Evolutionary conservation across 2,797 vertebrate species (phyloP), one percentile per base, ranked within the genome.

Genomic region (Xyrichtys novacula): DNA sequence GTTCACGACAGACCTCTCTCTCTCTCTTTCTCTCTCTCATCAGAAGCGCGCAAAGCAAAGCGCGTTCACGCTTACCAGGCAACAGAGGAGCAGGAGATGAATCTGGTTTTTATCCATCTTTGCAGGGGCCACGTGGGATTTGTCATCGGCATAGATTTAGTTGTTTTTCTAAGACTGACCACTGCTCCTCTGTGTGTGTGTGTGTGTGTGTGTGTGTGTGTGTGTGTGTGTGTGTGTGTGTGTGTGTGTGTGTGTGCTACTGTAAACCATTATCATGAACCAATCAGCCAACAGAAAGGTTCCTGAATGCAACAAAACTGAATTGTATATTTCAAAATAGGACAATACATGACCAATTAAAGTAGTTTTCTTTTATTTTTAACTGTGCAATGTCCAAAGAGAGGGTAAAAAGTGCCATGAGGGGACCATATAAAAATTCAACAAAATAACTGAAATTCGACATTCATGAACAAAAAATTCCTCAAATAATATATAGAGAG

Each of bases 51-150:
- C 29, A 62, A 71, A 77, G 62, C 19, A 70, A 68, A 48, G 87
- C 85, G 81, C 89, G 91, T 75, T 81, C 90, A 84, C 80, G 88
- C 65, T 88, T 86, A 83, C 86, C 85, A 88, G 84, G 90, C 87
- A 91, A 90, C 90, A 87, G 86, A 71, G 75, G 66, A 85, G 83
- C 66, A 65, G 78, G 6, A 61, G 65, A 34, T 71, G 58, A 43
- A 83, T 80, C 68, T 76, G 65, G 74, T 86, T 50, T 89, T 88
- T 90, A 87, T 89, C 88, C 89, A 89, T 89, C 84, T 65, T 23
- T 46, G 69, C 85, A 68, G 75, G 75, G 75, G 73, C 83, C 87
- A 88, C 85, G 76, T 85, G 89, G 72, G 78, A 70, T 44, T 79
- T 76, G 47, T 64, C 76, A 58, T 58, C 10, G 15, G 50, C 67